Base-by-base conservation (phyloP, 2,888 invertebrate genomes). In the Eupithecia pulchellata region DNA sequence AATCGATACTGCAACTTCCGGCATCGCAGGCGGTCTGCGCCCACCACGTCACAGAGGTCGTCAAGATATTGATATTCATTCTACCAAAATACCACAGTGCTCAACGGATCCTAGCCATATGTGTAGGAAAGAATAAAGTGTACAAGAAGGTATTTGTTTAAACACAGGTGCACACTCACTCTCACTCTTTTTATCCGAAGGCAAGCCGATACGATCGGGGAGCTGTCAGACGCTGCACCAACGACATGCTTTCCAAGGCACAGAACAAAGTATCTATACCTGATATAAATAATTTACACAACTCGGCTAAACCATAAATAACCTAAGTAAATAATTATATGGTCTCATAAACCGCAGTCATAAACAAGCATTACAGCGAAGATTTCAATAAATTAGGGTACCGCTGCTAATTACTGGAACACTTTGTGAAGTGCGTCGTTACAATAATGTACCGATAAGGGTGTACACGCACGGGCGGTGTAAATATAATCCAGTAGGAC, bases 361-460 rank as follows among this genome's bases (percentile, higher is more conserved):
- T 73, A 67, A 72, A 68, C 65, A 61, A 69, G 69, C 64, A 68
- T 62, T 72, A 61, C 20, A 30, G 62, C 60, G 27, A 52, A 61
- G 63, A 36, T 69, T 64, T 39, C 55, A 66, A 64, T 73, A 67
- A 72, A 69, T 66, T 52, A 69, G 47, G 25, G 34, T 36, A 72
- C 69, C 71, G 67, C 60, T 61, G 66, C 73, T 77, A 77, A 77
- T 77, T 75, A 75, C 69, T 20, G 65, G 68, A 75, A 77, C 75
- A 73, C 71, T 77, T 75, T 69, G 61, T 55, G 64, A 69, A 64
- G 64, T 64, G 72, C 71, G 71, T 62, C 57, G 72, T 74, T 74
- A 64, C 72, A 70, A 74, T 74, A 72, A 73, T 74, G 66, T 65
- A 11, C 32, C 64, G 74, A 77, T 77, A 78, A 68, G 39, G 58